Conservation (phyloP, 1,140 invertebrate species). For the Apis dorsata region DNA sequence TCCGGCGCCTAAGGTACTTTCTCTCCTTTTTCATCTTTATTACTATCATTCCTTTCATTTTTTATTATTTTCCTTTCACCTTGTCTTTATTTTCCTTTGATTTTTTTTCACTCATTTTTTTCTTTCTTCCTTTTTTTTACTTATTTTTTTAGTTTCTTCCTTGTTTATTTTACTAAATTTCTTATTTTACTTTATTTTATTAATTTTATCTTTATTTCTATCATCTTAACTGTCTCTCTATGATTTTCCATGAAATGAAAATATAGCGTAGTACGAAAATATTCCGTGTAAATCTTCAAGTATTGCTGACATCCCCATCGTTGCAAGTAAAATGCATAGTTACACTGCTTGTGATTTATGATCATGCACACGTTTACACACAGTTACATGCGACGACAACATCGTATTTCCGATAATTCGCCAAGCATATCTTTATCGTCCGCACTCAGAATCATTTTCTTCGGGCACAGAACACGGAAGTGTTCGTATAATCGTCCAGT, state of each 20-base stretch:
- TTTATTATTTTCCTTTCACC: neutral
- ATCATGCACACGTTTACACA: slow-evolving; percentile 19
- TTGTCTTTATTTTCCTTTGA: neutral
- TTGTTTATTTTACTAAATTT: neutral
- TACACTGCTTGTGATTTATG: neutral
- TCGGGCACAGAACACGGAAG: neutral
- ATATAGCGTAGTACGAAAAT: neutral
- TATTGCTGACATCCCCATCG: neutral
- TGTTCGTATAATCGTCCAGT: neutral
- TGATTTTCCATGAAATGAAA: neutral
- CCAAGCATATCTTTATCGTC: slow-evolving; percentile 22
- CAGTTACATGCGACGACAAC: neutral
- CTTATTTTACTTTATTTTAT: neutral
- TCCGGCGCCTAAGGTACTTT: neutral
- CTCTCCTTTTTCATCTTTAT: too few species aligned
- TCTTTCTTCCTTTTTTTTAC: neutral
- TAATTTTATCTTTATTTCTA: neutral
- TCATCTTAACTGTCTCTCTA: neutral
- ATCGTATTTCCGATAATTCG: slow-evolving; percentile 20
- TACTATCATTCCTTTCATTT: neutral
- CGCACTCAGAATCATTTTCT: neutral
- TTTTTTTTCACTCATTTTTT: neutral
- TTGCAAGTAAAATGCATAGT: neutral
- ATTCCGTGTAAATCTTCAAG: slow-evolving; percentile 9
- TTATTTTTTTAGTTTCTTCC: neutral